Evolutionary conservation across 1,140 invertebrate species (phyloP).

Genomic region (Drosophila serrata): DNA sequence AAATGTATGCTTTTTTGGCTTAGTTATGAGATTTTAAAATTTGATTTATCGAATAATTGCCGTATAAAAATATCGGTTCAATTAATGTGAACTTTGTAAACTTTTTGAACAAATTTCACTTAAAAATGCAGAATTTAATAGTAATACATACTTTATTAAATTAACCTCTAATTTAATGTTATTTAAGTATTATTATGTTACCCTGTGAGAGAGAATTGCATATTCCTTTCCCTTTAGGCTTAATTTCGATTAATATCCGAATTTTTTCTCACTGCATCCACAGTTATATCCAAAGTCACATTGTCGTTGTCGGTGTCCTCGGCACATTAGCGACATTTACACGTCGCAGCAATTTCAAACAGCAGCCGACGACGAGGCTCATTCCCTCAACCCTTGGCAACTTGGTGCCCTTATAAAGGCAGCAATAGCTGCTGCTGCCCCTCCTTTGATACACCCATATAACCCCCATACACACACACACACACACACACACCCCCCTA

Average conservation of each 20-base stretch:
- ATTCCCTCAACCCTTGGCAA: constrained; percentile 3
- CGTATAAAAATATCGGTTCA: too few species aligned
- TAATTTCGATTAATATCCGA: not conserved
- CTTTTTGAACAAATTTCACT: too few species aligned
- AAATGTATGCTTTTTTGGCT: too few species aligned
- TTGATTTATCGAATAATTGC: too few species aligned
- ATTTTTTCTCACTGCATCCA: constrained; percentile 4
- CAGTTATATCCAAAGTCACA: constrained; percentile 26
- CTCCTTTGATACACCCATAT: constrained; percentile 14
- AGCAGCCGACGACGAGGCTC: constrained; percentile 72
- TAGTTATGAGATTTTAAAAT: too few species aligned
- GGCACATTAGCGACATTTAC: constrained; percentile 81
- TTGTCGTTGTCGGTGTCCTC: constrained; percentile 41
- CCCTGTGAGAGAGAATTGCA: too few species aligned
- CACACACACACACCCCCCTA: constrained; percentile 19
- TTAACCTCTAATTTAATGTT: not conserved
- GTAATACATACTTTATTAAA: not conserved
- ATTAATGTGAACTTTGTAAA: too few species aligned
- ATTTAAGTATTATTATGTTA: too few species aligned
- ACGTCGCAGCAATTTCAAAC: constrained; percentile 82
- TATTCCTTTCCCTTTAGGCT: too few species aligned
- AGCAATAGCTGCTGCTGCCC: not conserved
- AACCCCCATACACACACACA: not conserved
- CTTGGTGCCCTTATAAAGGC: constrained; percentile 17
- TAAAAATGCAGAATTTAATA: too few species aligned